Percentiles rank a stretch among this genome's conserved stretches.
Conservation (phyloP, 1,140 invertebrate genomes). For the Drosophila obscura region DNA sequence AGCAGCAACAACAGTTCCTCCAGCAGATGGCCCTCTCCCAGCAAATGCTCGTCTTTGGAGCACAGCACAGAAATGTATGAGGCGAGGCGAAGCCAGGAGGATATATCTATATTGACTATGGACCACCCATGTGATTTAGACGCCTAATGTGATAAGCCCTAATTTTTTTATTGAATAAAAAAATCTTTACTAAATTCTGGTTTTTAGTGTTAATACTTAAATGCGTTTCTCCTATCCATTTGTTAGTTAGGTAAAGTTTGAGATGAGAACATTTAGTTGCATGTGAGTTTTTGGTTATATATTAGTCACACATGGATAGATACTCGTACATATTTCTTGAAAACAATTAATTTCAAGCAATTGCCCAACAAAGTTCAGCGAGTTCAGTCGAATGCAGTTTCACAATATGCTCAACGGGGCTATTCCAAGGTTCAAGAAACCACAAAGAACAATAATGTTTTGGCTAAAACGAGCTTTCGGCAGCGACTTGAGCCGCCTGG, state of each 20-base stretch:
- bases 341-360: background rate
- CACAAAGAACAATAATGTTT: conserved; percentile 39
- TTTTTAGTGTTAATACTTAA: too few relatives aligned
- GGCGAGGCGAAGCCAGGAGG: background rate
- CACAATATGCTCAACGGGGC: conserved; percentile 12
- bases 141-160: conserved; percentile 14
- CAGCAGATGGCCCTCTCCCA: conserved; percentile 65
- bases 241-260: too few relatives aligned
- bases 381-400: conserved; percentile 4
- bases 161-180: conserved; percentile 57
- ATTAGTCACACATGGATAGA: background rate
- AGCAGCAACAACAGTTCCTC: conserved; percentile 56
- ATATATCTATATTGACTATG: conserved; percentile 15
- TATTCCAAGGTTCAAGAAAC: conserved; percentile 19
- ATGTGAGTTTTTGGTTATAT: background rate
- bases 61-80: conserved; percentile 16
- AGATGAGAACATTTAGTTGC: too few relatives aligned
- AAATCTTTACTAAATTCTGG: background rate
- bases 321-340: conserved; percentile 8
- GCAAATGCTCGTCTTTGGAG: conserved; percentile 64
- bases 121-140: conserved; percentile 62
- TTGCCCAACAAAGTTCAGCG: conserved; percentile 20
- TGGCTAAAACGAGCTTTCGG: conserved; percentile 15
- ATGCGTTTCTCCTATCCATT: too few relatives aligned
- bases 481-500: conserved; percentile 2